phyloP scores from a whole-genome alignment of 2,888 invertebrate species.

The Ormyrus pomaceus region DNA sequence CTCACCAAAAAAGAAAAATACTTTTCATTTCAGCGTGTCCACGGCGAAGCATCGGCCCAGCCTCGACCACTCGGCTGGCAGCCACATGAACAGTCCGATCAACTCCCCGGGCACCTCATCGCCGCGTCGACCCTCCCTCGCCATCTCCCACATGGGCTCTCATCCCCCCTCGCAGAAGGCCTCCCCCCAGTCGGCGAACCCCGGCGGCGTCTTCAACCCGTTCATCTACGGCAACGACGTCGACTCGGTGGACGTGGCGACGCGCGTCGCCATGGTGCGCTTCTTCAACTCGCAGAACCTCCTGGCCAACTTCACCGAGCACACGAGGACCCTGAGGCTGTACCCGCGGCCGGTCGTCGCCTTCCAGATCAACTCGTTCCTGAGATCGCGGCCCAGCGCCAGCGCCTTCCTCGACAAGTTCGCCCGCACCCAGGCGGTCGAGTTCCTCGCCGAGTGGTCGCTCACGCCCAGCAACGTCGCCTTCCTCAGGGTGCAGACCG shows the following conservation, averaged over 20 bases:
- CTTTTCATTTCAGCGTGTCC: conserved; percentile 68
- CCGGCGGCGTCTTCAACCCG: conserved; percentile 81
- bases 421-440: conserved; percentile 97
- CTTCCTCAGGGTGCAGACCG: conserved; percentile 97
- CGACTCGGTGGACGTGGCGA: conserved; percentile 98
- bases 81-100: conserved; percentile 60
- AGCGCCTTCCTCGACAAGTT: conserved; percentile 94
- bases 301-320: conserved; percentile 97
- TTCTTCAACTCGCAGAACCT: conserved; percentile 99
- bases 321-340: conserved; percentile 95
- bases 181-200: conserved; percentile 63
- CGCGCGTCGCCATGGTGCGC: conserved; percentile 97
- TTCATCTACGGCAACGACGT: conserved; percentile 96
- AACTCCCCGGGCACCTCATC: conserved; percentile 73
- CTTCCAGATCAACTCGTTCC: conserved; percentile 97
- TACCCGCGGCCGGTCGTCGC: conserved; percentile 99
- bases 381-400: conserved; percentile 93
- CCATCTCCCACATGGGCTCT: conserved; percentile 62
- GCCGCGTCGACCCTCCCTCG: conserved; percentile 73
- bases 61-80: conserved; percentile 59
- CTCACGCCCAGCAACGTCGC: conserved; percentile 98
- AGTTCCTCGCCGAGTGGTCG: conserved; percentile 99
- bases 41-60: conserved; percentile 73
- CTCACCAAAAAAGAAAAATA: too few relatives aligned
- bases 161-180: conserved; percentile 51